phyloP scores from a whole-genome alignment of 2,797 vertebrate genomes.

The Cryptoprocta ferox region DNA sequence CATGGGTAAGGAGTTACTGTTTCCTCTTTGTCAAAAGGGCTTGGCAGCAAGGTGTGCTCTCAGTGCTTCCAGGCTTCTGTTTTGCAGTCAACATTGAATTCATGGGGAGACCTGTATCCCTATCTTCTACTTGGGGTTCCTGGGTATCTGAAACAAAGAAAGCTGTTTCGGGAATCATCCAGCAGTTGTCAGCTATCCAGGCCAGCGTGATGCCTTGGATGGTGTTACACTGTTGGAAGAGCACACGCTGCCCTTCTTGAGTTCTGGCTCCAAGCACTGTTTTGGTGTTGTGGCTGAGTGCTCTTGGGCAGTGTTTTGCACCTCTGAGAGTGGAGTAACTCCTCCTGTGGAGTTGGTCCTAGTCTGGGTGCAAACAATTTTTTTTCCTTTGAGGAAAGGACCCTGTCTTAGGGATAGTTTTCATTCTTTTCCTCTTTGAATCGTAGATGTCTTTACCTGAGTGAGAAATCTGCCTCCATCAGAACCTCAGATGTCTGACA shows the following conservation, averaged over 20 bases:
- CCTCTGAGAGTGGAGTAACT: slow-evolving; percentile 85
- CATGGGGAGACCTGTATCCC: neutral
- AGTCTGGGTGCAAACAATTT: slow-evolving; percentile 83
- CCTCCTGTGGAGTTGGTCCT: slow-evolving; percentile 83
- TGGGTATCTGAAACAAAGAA: slow-evolving; percentile 9
- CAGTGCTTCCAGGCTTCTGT: neutral
- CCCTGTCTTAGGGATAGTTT: neutral
- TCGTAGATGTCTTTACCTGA: slow-evolving; percentile 61
- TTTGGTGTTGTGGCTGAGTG: slow-evolving; percentile 56
- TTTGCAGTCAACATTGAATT: neutral
- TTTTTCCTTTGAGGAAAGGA: neutral
- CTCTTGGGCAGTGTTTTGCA: slow-evolving; percentile 81
- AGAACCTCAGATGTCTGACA: neutral
- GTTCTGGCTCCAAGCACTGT: slow-evolving; percentile 70
- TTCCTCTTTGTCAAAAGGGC: neutral
- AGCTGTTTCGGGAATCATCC: slow-evolving; percentile 34
- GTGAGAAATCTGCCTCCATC: slow-evolving; percentile 2
- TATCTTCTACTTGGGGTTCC: neutral
- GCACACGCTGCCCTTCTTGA: slow-evolving; percentile 68
- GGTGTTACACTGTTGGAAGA: slow-evolving; percentile 88
- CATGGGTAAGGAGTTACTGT: neutral
- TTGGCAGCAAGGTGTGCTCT: neutral
- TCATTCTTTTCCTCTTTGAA: slow-evolving; percentile 50
- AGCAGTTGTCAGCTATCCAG: slow-evolving; percentile 84
- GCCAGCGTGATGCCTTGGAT: slow-evolving; percentile 77